Conservation (phyloP, 2,888 invertebrate genomes). For the Phragmatobia fuliginosa region DNA sequence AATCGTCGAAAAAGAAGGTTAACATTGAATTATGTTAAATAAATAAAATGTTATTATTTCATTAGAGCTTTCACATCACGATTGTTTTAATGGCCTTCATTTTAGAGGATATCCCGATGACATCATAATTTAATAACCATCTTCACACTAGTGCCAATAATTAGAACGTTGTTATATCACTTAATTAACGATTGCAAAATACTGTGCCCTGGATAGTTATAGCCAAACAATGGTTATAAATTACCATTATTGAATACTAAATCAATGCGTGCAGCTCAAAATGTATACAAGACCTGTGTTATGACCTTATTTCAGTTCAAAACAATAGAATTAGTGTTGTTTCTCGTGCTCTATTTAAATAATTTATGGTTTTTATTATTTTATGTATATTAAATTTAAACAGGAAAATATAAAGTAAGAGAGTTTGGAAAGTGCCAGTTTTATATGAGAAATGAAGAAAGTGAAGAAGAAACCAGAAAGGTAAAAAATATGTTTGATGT, state of each 20-base stretch:
- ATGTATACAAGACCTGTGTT: constrained; percentile 3
- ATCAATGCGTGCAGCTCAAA: constrained; percentile 27
- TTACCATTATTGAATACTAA: constrained; percentile 28
- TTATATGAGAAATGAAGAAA: not conserved
- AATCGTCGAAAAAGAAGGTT: no score
- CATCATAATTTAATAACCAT: constrained; percentile 19
- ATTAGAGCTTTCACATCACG: no score
- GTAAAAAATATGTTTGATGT: no score
- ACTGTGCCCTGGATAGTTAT: constrained; percentile 35
- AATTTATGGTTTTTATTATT: not conserved
- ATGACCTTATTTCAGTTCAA: constrained; percentile 16
- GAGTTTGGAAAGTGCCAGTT: no score
- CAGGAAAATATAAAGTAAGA: no score
- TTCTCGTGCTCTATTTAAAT: not conserved
- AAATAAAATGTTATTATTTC: not conserved
- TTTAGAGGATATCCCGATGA: constrained; percentile 6
- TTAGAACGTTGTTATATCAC: constrained; percentile 2
- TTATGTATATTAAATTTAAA: not conserved
- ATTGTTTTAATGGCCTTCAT: constrained; percentile 5
- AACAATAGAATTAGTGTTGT: constrained; percentile 4
- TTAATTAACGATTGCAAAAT: constrained; percentile 33
- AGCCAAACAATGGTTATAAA: constrained; percentile 31
- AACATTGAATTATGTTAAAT: no score
- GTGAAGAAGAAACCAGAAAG: not conserved
- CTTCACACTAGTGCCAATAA: constrained; percentile 12